These are phyloP conservation scores for Dolichotis patagonum DNA, from an alignment of 2,113 vertebrate species.

Conservation along the genomic window DNA sequence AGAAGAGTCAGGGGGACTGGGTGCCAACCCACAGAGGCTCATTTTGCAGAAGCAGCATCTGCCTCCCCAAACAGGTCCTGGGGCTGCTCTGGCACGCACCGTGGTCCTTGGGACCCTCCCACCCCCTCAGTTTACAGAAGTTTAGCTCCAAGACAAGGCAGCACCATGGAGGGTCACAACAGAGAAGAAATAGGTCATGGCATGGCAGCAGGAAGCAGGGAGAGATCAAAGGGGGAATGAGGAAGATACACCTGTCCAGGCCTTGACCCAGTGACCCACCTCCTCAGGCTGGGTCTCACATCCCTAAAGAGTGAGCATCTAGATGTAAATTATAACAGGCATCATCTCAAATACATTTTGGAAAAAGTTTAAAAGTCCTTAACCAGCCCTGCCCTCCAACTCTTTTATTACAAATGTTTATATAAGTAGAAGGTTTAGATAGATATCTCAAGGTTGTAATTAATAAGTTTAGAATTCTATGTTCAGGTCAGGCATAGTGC, in stretches of 20 bases:
- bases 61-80: slow-evolving; percentile 79
- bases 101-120: slow-evolving; percentile 62
- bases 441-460: background rate
- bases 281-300: background rate
- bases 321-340: background rate
- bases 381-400: background rate
- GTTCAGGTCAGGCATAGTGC: background rate
- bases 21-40: slow-evolving; percentile 73
- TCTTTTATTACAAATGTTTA: slow-evolving; percentile 1
- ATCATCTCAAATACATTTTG: background rate
- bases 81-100: slow-evolving; percentile 60
- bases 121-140: background rate
- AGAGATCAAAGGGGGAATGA: background rate
- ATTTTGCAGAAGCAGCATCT: slow-evolving; percentile 83
- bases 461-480: background rate
- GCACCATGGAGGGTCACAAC: background rate
- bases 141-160: background rate
- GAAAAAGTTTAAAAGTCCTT: background rate
- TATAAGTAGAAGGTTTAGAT: background rate
- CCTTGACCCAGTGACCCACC: background rate
- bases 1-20: slow-evolving; percentile 77
- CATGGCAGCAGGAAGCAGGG: background rate
- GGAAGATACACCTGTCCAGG: background rate
- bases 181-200: background rate
- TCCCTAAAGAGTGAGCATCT: background rate